A percentile compares a stretch with the other conserved stretches of the same genome.
These are phyloP conservation scores for Eutolmus rufibarbis DNA, from an alignment of 2,888 invertebrate genomes.

Conservation along the genomic window DNA sequence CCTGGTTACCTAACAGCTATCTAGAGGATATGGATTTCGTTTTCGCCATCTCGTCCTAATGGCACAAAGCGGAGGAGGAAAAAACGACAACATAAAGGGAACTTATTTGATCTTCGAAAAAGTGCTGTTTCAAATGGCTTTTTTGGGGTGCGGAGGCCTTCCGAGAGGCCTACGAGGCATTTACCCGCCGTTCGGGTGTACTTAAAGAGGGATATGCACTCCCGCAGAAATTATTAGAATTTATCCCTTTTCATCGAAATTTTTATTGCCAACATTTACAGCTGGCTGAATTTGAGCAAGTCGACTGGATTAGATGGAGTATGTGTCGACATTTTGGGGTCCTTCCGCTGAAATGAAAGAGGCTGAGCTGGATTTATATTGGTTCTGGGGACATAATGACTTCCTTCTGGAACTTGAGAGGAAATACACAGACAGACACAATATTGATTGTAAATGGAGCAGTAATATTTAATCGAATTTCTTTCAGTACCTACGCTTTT, in stretches of 20 bases:
- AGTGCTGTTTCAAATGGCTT: conserved; percentile 1
- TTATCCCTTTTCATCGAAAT: background rate
- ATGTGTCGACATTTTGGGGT: background rate
- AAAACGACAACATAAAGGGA: background rate
- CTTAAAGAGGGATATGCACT: background rate
- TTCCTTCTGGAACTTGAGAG: background rate
- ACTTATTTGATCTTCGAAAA: conserved; percentile 16
- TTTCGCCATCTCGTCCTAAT: conserved; percentile 26
- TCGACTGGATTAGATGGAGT: background rate
- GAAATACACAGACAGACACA: background rate
- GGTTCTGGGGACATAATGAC: background rate
- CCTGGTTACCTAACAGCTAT: conserved; percentile 25
- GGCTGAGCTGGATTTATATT: background rate
- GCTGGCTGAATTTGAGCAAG: background rate
- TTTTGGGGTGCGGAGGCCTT: background rate
- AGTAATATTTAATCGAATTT: background rate
- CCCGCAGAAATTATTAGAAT: background rate
- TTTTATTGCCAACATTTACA: background rate
- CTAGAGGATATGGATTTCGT: conserved; percentile 5
- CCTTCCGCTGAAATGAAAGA: background rate
- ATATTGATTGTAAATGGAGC: background rate
- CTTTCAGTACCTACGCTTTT: background rate
- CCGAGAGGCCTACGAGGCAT: background rate
- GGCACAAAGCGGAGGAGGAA: background rate
- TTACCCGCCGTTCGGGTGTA: background rate